These are phyloP conservation scores for Brenthis ino DNA, from an alignment of 2,888 invertebrate species.

Conservation along the genomic window DNA sequence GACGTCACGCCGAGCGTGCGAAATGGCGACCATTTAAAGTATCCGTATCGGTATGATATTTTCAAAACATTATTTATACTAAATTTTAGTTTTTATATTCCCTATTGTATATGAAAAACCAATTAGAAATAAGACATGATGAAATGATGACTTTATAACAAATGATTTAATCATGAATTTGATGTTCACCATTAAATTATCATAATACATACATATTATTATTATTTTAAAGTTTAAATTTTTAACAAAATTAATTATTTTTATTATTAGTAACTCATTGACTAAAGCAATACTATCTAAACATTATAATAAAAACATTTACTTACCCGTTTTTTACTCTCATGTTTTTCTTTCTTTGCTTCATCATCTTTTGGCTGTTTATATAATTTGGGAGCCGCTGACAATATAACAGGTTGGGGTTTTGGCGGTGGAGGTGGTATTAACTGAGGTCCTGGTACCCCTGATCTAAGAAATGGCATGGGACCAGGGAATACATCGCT, in stretches of 20 bases:
- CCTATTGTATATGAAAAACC: too few relatives aligned
- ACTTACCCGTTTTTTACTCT: slow-evolving; percentile 60
- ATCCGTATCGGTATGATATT: too few relatives aligned
- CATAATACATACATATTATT: too few relatives aligned
- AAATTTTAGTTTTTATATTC: too few relatives aligned
- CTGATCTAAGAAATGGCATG: slow-evolving; percentile 65
- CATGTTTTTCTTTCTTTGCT: slow-evolving; percentile 61
- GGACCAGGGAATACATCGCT: slow-evolving; percentile 63
- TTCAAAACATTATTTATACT: too few relatives aligned
- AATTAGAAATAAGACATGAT: too few relatives aligned
- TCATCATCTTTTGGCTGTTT: slow-evolving; percentile 78
- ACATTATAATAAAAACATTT: slow-evolving; percentile 25
- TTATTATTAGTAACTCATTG: neutral
- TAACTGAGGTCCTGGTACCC: slow-evolving; percentile 67
- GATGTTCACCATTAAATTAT: too few relatives aligned
- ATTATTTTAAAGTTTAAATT: neutral
- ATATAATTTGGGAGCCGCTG: slow-evolving; percentile 87
- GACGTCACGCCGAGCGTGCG: too few relatives aligned
- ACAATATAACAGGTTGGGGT: slow-evolving; percentile 84
- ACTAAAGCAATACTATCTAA: too few relatives aligned
- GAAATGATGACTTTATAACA: too few relatives aligned
- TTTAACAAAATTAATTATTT: neutral
- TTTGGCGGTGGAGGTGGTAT: slow-evolving; percentile 73
- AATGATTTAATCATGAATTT: too few relatives aligned
- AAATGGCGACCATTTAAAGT: too few relatives aligned